Conservation (phyloP, 2,888 invertebrate genomes). For the Lydus trimaculatus region DNA sequence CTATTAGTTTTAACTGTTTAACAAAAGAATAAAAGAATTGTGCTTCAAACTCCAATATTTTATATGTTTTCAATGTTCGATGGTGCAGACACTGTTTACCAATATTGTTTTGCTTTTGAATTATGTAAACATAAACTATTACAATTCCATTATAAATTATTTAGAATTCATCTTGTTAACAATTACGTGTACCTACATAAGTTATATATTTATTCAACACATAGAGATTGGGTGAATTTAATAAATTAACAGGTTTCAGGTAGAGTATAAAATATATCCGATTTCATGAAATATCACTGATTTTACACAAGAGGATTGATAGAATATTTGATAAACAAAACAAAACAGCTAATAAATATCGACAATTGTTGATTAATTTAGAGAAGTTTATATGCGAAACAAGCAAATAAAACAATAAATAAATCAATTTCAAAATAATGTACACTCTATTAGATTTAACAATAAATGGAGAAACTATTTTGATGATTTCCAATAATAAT, state of each 20-base stretch:
- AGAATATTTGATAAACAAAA: background rate
- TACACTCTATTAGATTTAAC: background rate
- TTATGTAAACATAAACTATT: too few species aligned
- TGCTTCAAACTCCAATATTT: too few species aligned
- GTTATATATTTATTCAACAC: background rate
- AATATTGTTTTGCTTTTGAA: too few species aligned
- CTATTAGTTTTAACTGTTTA: too few species aligned
- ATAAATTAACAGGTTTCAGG: background rate
- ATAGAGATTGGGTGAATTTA: too few species aligned
- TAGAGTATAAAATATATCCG: background rate
- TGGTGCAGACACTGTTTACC: too few species aligned
- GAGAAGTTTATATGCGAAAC: background rate
- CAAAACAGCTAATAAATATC: background rate
- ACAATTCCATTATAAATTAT: background rate
- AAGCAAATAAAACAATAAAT: background rate
- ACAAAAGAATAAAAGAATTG: too few species aligned
- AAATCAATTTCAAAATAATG: conserved; percentile 5
- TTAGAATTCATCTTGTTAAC: background rate
- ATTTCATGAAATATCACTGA: background rate
- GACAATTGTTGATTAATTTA: background rate
- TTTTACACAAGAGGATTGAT: background rate
- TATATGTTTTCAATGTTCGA: too few species aligned
- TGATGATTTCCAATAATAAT: background rate
- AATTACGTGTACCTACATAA: background rate
- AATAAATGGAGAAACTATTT: background rate